Evolutionary conservation across 1,140 invertebrate species (phyloP).

Genomic region (Trialeurodes vaporariorum): DNA sequence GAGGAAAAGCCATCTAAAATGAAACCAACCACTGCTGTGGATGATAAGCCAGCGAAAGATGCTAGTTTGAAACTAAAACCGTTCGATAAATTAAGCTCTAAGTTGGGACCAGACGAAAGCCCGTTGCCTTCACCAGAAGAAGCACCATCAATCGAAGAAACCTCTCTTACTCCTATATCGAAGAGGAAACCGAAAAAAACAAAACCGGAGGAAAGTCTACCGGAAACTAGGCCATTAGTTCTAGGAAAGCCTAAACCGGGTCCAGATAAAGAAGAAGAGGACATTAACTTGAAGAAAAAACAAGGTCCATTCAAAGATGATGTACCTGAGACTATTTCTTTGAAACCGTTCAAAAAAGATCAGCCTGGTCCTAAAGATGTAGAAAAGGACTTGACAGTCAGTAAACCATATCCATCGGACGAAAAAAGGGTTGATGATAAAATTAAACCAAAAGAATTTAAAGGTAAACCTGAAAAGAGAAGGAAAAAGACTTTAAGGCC

Average conservation of each 20-base stretch:
- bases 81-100: conserved; percentile 23
- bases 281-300: conserved; percentile 36
- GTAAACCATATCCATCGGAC: not conserved
- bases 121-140: conserved; percentile 21
- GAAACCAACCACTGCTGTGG: conserved; percentile 27
- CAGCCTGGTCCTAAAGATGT: not conserved
- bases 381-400: not conserved
- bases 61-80: conserved; percentile 23
- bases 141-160: conserved; percentile 11
- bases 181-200: conserved; percentile 8
- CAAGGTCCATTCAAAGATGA: too few relatives aligned
- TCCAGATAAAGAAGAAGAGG: conserved; percentile 29
- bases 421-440: not conserved
- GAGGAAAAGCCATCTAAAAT: conserved; percentile 25
- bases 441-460: conserved; percentile 13
- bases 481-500: conserved; percentile 14
- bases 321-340: not conserved
- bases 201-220: conserved; percentile 28
- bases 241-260: conserved; percentile 31
- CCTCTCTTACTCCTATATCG: not conserved
- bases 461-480: conserved; percentile 14
- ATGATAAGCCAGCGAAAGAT: conserved; percentile 24
- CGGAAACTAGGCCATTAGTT: conserved; percentile 36
- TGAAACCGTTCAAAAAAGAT: not conserved
- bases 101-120: conserved; percentile 20